Base-by-base conservation (phyloP, 2,888 invertebrate species). In the Lasioglossum figueresi region DNA sequence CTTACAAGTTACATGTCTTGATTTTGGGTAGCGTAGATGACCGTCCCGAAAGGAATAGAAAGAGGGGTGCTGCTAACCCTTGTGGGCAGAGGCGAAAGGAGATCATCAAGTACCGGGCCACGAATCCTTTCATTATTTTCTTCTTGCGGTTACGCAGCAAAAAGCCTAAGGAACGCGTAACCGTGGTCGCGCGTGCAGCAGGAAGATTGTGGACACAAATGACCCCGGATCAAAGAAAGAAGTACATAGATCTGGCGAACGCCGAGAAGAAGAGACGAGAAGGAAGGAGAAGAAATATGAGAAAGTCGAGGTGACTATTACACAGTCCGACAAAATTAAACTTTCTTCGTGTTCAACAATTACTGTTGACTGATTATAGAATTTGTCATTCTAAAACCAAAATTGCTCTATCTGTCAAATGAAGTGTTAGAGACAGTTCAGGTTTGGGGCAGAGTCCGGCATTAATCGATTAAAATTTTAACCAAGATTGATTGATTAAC, bases 121-220 rank as follows among this genome's bases (percentile, higher is more conserved):
- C 94, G 10, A 95, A 95, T 87, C 95, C 95, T 0, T 95, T 94
- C 73, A 88, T 95, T 37, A 91, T 94, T 4, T 95, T 95, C 80
- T 94, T 91, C 45, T 83, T 94, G 71, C 87, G 92, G 48, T 81
- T 95, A 68, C 91, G 92, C 4, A 91, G 89, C 14, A 92, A 92
- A 59, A 91, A 93, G 34, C 94, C 94, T 0, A 90, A 90, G 3
- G 89, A 92, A 10, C 91, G 66, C 5, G 93, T 94, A 5, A 92
- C 93, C 0, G 92, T 91, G 12, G 83, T 94, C 23, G 95, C 95
- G 0, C 86, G 92, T 8, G 84, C 92, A 0, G 95, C 95, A 2
- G 95, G 95, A 0, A 92, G 91, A 86, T 83, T 92, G 19, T 95
- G 95, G 95, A 73, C 91, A 0, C 87, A 80, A 75, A 94, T 95